A percentile compares a stretch with the other conserved stretches of the same genome.
These are phyloP conservation scores for Nylanderia fulva DNA, from an alignment of 1,140 invertebrate genomes.

Conservation along the genomic window DNA sequence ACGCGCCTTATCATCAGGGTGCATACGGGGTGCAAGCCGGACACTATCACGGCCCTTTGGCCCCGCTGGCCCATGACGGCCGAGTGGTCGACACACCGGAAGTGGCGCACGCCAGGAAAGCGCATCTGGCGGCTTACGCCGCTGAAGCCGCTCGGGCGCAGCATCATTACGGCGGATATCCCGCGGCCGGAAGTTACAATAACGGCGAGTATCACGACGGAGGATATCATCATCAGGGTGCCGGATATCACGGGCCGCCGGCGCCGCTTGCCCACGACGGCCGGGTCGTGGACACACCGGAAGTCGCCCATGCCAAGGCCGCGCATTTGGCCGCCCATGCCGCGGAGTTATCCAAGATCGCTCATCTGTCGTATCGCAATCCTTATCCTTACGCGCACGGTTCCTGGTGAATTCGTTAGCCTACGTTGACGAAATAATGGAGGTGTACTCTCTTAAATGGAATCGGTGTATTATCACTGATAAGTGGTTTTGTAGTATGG, in stretches of 20 bases:
- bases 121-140: conserved; percentile 87
- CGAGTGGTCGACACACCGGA: conserved; percentile 87
- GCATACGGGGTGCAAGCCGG: conserved; percentile 54
- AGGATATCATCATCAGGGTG: conserved; percentile 65
- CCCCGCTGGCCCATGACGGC: conserved; percentile 85
- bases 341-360: conserved; percentile 82
- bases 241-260: conserved; percentile 78
- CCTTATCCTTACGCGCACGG: conserved; percentile 29
- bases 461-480: too few relatives aligned
- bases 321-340: conserved; percentile 87
- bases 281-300: conserved; percentile 77
- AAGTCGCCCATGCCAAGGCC: conserved; percentile 86
- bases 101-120: conserved; percentile 87
- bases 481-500: too few relatives aligned
- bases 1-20: conserved; percentile 58
- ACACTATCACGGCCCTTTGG: conserved; percentile 82
- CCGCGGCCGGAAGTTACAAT: conserved; percentile 49
- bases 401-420: conserved; percentile 34
- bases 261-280: conserved; percentile 77
- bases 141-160: conserved; percentile 75
- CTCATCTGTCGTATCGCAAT: conserved; percentile 62
- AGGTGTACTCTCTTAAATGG: too few relatives aligned
- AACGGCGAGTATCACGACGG: conserved; percentile 73
- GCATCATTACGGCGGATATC: conserved; percentile 76
- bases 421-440: not conserved